Evolutionary conservation across 2,888 invertebrate genomes (phyloP).

Genomic region (Patella caerulea): DNA sequence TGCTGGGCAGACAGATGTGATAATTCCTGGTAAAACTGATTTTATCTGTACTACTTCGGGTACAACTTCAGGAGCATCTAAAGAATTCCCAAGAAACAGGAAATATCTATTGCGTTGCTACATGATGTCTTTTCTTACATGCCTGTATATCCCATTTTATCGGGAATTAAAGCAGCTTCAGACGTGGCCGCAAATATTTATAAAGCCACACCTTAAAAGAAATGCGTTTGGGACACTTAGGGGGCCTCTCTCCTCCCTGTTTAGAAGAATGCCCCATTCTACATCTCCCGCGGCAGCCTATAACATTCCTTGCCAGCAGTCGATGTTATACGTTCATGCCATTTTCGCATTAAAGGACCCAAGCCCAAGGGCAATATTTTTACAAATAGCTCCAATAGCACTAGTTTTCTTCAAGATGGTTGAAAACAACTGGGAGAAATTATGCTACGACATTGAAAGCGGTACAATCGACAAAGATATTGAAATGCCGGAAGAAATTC

Average conservation of each 20-base stretch:
- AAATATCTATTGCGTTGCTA: constrained; percentile 18
- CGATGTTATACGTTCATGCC: constrained; percentile 36
- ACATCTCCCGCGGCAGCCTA: constrained; percentile 25
- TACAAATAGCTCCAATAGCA: constrained; percentile 32
- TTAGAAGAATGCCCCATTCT: constrained; percentile 23
- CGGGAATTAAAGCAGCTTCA: constrained; percentile 15
- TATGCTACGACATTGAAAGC: constrained; percentile 39
- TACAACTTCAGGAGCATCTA: constrained; percentile 36
- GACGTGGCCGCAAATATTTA: constrained; percentile 29
- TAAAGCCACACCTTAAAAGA: constrained; percentile 15
- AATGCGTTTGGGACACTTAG: constrained; percentile 32
- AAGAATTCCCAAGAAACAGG: constrained; percentile 37
- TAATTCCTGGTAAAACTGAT: constrained; percentile 40
- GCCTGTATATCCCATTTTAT: not conserved
- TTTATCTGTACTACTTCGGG: constrained; percentile 41
- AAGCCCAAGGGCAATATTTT: constrained; percentile 36
- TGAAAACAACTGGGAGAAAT: constrained; percentile 33
- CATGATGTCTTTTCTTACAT: not conserved
- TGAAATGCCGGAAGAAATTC: constrained; percentile 18
- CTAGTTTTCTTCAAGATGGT: constrained; percentile 35
- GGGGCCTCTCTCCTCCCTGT: constrained; percentile 37
- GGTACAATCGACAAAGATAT: constrained; percentile 26
- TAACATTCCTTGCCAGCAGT: constrained; percentile 19
- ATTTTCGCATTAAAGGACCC: constrained; percentile 36
- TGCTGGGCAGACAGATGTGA: constrained; percentile 30